Evolutionary conservation across 2,888 invertebrate species (phyloP), one percentile per base, ranked within the genome.

Genomic region (Perdita meconis): DNA sequence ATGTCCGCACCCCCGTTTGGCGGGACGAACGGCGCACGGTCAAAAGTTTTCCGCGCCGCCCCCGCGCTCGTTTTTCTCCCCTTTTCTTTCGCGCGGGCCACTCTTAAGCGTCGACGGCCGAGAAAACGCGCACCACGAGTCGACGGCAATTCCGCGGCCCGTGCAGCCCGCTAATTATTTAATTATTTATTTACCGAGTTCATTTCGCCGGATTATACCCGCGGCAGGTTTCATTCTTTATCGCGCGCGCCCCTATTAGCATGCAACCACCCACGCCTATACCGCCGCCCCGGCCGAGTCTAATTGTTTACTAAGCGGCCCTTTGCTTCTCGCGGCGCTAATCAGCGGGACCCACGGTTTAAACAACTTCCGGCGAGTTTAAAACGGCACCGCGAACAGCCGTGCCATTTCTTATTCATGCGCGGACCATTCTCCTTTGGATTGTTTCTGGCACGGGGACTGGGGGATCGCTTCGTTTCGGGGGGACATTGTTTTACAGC

Each of bases 171-270:
- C 83, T 90, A 87, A 90, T 89, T 90, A 87, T 90, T 89, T 86
- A 86, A 90, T 90, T 88, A 90, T 89, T 89, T 88, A 89, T 89
- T 87, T 86, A 87, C 79, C 82, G 82, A 83, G 87, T 86, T 89
- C 86, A 86, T 88, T 85, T 80, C 84, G 64, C 70, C 47, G 88
- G 83, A 88, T 87, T 86, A 88, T 84, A 77, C 71, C 69, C 65
- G 53, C 61, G 69, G 82, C 75, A 72, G 82, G 82, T 87, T 88
- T 86, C 85, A 86, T 90, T 89, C 89, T 88, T 90, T 88, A 89
- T 89, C 82, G 76, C 80, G 16, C 80, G 16, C 24, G 64, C 69
- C 6, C 81, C 80, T 82, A 84, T 86, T 85, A 84, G 77, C 81
- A 74, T 73, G 67, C 66, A 50, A 60, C 64, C 73, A 26, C 59